Base-by-base conservation (phyloP, 2,797 vertebrate species). In the Nyctibius grandis region DNA sequence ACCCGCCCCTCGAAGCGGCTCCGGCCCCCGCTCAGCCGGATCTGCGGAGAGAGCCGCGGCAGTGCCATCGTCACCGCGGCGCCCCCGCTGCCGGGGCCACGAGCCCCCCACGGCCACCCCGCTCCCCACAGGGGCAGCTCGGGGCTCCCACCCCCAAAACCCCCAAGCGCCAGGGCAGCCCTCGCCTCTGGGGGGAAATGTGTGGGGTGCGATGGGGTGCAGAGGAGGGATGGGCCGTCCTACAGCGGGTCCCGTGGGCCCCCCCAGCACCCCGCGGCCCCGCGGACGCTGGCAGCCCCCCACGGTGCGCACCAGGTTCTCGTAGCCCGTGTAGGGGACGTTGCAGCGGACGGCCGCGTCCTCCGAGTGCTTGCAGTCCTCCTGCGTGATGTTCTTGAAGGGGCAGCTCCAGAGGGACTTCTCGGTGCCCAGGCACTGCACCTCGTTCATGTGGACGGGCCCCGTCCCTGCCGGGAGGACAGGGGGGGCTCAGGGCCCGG, bases 381-480 rank as follows among this genome's bases (percentile, higher is more conserved):
- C 99, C 9, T 98, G 97, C 0, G 99, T 99, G 97, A 99, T 99
- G 98, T 99, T 99, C 94, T 98, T 99, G 96, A 98, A 98, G 9
- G 98, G 98, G 53, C 99, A 99, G 95, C 95, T 98, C 99, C 99
- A 99, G 34, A 99, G 97, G 56, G 99, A 98, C 80, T 97, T 98
- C 96, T 99, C 99, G 0, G 94, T 95, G 29, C 99, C 99, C 5
- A 97, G 72, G 75, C 99, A 99, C 81, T 98, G 98, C 84, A 99
- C 99, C 96, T 99, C 99, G 3, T 99, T 99, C 98, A 99, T 96
- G 97, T 99, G 98, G 96, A 99, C 98, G 6, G 99, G 99, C 54
- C 99, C 99, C 60, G 98, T 98, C 28, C 99, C 99, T 99, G 96
- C 36, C 23, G 0, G 33, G 13, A 13, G 13, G 23, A 56, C 5